phyloP scores from a whole-genome alignment of 2,888 invertebrate genomes.

The Harpalus rufipes region DNA sequence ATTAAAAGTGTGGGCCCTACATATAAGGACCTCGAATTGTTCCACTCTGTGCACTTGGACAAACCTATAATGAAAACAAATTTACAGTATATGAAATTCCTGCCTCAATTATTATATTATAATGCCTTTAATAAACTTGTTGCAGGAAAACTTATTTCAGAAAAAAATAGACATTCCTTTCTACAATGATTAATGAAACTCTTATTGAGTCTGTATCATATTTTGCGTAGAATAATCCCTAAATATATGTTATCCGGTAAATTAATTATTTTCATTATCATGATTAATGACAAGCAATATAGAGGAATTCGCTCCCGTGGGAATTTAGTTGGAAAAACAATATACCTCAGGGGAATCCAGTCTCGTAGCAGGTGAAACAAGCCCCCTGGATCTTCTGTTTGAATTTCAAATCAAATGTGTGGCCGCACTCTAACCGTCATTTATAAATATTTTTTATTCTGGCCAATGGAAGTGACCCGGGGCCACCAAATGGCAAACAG shows the following conservation, averaged over 20 bases:
- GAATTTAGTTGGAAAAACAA: constrained; percentile 1
- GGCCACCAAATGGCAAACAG: constrained; percentile 59
- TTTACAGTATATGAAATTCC: too few species aligned
- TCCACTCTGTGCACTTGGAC: too few species aligned
- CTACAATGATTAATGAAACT: constrained; percentile 20
- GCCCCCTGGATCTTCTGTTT: constrained; percentile 30
- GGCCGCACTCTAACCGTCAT: constrained; percentile 32
- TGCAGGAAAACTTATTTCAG: neutral
- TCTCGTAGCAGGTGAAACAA: neutral
- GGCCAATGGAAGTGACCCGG: constrained; percentile 8
- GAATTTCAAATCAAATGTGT: constrained; percentile 62
- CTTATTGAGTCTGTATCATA: neutral
- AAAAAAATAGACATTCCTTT: neutral
- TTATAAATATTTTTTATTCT: constrained; percentile 61
- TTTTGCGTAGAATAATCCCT: constrained; percentile 1
- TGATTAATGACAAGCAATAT: constrained; percentile 11
- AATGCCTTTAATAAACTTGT: too few species aligned
- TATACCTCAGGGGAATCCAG: neutral
- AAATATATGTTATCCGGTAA: constrained; percentile 14
- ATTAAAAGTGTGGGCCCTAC: too few species aligned
- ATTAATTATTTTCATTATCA: constrained; percentile 28
- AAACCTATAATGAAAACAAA: too few species aligned
- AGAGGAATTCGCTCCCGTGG: neutral
- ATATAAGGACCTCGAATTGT: too few species aligned
- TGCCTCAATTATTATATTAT: too few species aligned